These are phyloP conservation scores for Enteromius paludinosus DNA, from an alignment of 2,797 vertebrate species.

Conservation along the genomic window DNA sequence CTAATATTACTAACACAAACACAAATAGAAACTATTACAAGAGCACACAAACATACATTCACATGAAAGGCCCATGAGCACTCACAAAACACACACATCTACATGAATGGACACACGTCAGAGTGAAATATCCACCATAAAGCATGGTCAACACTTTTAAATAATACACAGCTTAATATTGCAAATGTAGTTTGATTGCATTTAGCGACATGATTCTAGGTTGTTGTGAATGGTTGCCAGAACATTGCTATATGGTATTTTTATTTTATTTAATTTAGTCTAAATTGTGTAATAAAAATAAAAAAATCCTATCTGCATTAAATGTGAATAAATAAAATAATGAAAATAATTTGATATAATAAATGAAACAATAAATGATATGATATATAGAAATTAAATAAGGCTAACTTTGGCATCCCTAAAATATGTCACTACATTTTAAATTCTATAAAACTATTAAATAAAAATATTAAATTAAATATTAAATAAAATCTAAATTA, in stretches of 20 bases:
- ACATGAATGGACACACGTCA: not conserved
- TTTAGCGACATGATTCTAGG: not conserved
- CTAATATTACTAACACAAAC: not conserved
- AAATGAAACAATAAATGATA: not conserved
- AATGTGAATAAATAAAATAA: not conserved
- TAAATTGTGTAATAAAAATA: not conserved
- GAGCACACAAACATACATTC: constrained; percentile 5
- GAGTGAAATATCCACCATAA: not conserved
- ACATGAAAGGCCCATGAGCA: not conserved
- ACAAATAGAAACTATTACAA: constrained; percentile 14
- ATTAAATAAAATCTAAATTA: not conserved
- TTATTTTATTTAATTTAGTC: no score
- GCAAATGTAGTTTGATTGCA: not conserved
- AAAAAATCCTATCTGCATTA: not conserved
- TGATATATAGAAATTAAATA: not conserved
- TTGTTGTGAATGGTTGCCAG: not conserved
- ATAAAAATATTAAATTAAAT: no score
- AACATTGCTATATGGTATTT: not conserved
- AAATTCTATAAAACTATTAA: not conserved
- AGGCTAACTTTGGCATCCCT: not conserved
- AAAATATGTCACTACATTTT: not conserved
- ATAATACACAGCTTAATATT: not conserved
- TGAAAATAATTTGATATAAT: not conserved
- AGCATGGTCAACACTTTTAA: not conserved
- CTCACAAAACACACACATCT: not conserved